Evolutionary conservation across 2,113 vertebrate species (phyloP).

Genomic region (Salminus brasiliensis): DNA sequence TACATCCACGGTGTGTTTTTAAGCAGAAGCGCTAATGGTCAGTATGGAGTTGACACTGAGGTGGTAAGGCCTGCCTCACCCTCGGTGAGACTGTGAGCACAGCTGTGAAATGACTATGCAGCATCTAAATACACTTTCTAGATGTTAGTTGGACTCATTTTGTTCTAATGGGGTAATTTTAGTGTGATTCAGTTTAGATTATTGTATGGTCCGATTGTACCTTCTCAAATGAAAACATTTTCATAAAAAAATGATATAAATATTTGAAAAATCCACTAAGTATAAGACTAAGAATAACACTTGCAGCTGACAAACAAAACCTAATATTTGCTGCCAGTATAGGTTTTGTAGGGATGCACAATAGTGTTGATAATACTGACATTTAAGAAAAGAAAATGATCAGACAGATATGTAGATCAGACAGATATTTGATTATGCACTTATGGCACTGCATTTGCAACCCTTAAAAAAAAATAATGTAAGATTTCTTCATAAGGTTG

Average conservation of each 20-base stretch:
- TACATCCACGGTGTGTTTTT: slow-evolving; percentile 32
- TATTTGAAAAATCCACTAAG: background rate
- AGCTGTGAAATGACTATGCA: background rate
- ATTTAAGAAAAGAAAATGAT: background rate
- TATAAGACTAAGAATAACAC: background rate
- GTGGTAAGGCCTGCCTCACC: background rate
- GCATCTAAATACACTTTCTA: background rate
- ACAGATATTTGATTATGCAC: too few species aligned
- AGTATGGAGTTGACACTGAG: slow-evolving; percentile 23
- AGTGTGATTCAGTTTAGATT: background rate
- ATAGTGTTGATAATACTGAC: too few species aligned
- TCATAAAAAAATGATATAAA: background rate
- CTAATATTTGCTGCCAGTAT: background rate
- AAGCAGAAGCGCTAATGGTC: slow-evolving; percentile 44
- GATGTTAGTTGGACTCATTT: background rate
- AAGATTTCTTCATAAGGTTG: too few species aligned
- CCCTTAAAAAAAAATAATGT: too few species aligned
- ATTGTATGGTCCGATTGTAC: background rate
- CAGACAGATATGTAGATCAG: too few species aligned
- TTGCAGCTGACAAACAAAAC: background rate
- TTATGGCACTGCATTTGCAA: too few species aligned
- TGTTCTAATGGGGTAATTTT: background rate
- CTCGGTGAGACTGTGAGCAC: background rate
- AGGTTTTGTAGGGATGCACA: background rate
- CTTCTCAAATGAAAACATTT: background rate